Evolutionary conservation across 2,797 vertebrate genomes (phyloP).

Genomic region (Bovichtus variegatus): DNA sequence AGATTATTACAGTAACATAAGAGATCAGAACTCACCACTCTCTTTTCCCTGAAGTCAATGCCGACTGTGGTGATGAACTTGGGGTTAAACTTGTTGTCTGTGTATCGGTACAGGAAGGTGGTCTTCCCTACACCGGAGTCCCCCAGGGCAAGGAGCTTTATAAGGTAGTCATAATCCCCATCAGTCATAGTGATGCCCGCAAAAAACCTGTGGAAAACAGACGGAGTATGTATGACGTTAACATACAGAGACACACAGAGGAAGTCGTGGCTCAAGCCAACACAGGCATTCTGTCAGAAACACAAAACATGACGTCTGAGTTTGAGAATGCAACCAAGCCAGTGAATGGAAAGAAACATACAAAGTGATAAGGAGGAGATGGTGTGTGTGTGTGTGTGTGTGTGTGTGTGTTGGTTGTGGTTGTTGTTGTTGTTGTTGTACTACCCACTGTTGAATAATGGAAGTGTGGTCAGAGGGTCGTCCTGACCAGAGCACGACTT

Average conservation of each 20-base stretch:
- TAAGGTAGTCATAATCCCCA: slow-evolving; percentile 95
- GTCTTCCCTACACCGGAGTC: slow-evolving; percentile 95
- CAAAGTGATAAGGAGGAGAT: not conserved
- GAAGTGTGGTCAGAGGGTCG: slow-evolving; percentile 29
- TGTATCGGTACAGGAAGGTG: slow-evolving; percentile 92
- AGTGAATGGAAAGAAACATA: not conserved
- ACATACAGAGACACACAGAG: not conserved
- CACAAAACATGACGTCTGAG: not conserved
- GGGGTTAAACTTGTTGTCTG: slow-evolving; percentile 96
- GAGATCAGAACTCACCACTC: slow-evolving; percentile 88
- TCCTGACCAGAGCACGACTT: slow-evolving; percentile 15
- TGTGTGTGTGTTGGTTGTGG: not conserved
- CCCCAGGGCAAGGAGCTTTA: slow-evolving; percentile 94
- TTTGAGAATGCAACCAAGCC: not conserved
- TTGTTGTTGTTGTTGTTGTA: not conserved
- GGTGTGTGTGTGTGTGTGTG: not conserved
- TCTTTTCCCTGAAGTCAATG: slow-evolving; percentile 98
- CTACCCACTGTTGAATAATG: slow-evolving; percentile 42
- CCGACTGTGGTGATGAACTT: slow-evolving; percentile 98
- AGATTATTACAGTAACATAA: not conserved
- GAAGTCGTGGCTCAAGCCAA: too few relatives aligned
- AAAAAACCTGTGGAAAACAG: slow-evolving; percentile 78
- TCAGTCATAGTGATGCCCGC: slow-evolving; percentile 92
- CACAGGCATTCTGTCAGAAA: too few relatives aligned
- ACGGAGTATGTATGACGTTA: not conserved